phyloP scores from a whole-genome alignment of 2,113 vertebrate species.

The Gallinago media region DNA sequence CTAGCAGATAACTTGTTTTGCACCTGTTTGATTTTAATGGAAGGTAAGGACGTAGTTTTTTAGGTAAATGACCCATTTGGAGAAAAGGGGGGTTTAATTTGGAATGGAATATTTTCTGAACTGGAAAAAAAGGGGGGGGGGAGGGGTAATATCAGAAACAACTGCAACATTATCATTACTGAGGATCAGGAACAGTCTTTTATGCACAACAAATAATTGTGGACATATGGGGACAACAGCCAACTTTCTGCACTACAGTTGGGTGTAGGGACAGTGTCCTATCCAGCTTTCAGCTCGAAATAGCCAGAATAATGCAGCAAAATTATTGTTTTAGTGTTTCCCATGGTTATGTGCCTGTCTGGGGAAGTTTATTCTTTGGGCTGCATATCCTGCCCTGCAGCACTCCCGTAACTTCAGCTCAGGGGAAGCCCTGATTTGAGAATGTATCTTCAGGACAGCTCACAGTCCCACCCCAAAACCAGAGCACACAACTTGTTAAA shows the following conservation, averaged over 20 bases:
- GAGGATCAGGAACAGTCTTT: neutral
- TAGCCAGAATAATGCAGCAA: neutral
- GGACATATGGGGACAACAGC: neutral
- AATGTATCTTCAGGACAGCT: neutral
- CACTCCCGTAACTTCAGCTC: neutral
- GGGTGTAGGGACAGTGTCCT: neutral
- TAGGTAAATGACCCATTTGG: neutral
- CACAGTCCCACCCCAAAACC: neutral
- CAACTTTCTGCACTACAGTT: neutral
- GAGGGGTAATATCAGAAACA: neutral
- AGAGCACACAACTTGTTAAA: neutral
- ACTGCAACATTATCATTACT: neutral
- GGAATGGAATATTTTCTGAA: neutral
- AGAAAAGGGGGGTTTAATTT: neutral
- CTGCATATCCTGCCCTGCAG: neutral
- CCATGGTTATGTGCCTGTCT: neutral
- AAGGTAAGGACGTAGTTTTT: neutral
- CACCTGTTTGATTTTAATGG: neutral
- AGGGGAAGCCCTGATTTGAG: neutral
- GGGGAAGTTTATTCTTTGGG: neutral
- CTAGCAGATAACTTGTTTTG: neutral
- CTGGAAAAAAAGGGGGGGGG: rapidly evolving
- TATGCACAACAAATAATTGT: neutral
- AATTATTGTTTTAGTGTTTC: neutral
- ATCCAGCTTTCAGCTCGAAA: neutral